phyloP scores from a whole-genome alignment of 1,140 invertebrate species.

The Trichonephila clavipes region DNA sequence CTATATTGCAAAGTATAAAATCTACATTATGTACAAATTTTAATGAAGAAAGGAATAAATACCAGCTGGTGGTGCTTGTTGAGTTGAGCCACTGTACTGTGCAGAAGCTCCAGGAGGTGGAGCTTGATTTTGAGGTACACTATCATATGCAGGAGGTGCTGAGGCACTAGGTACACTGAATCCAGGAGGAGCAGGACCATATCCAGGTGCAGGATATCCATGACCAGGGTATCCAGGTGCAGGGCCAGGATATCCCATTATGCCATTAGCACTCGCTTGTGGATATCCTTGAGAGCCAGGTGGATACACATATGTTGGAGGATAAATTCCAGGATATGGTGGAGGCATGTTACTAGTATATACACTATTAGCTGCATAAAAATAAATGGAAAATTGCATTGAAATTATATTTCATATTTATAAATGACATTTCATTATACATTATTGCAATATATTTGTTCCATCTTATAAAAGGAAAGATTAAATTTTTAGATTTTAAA shows the following conservation, averaged over 20 bases:
- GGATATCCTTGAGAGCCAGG: conserved; percentile 49
- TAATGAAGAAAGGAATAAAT: not conserved
- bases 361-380: conserved; percentile 88
- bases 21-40: not conserved
- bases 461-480: too few species aligned
- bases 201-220: conserved; percentile 63
- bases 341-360: conserved; percentile 96
- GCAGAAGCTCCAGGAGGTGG: conserved; percentile 47
- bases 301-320: conserved; percentile 77
- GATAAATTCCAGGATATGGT: conserved; percentile 93
- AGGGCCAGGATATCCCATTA: conserved; percentile 12
- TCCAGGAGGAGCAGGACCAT: conserved; percentile 76
- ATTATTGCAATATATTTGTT: too few species aligned
- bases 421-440: too few species aligned
- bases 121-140: not conserved
- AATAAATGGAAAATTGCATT: conserved; percentile 39
- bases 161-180: conserved; percentile 66
- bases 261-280: conserved; percentile 40
- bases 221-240: conserved; percentile 69
- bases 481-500: too few species aligned
- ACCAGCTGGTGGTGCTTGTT: conserved; percentile 48
- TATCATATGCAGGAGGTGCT: conserved; percentile 63
- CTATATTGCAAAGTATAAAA: too few species aligned
- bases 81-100: conserved; percentile 13
- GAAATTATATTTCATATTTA: not conserved